A percentile compares a stretch with the other conserved stretches of the same genome.
These are phyloP conservation scores for Myotis vivesi DNA, from an alignment of 2,797 vertebrate species.

Conservation along the genomic window DNA sequence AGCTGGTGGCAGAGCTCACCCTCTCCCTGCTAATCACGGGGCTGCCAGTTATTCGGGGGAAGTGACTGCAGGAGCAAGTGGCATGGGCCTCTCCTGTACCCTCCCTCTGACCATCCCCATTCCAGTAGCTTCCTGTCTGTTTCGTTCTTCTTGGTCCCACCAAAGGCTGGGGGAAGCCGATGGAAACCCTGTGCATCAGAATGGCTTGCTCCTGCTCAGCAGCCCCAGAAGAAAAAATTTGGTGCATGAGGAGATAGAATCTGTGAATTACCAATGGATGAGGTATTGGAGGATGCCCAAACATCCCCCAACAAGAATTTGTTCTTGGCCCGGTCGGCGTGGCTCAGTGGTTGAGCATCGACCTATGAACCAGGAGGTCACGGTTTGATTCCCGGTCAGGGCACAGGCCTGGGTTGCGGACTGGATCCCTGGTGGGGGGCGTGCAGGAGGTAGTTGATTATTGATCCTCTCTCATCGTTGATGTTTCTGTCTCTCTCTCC, in stretches of 20 bases:
- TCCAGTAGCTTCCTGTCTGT: not conserved
- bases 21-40: not conserved
- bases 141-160: not conserved
- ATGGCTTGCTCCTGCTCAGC: not conserved
- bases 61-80: not conserved
- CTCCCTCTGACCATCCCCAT: not conserved
- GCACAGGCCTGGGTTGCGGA: too few relatives aligned
- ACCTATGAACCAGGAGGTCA: too few relatives aligned
- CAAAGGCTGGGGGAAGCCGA: not conserved
- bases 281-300: not conserved
- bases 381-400: too few relatives aligned
- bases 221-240: not conserved
- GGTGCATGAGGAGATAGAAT: not conserved
- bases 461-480: too few relatives aligned
- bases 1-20: not conserved
- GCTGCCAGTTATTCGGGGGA: not conserved
- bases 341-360: too few relatives aligned
- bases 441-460: too few relatives aligned
- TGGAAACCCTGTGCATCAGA: not conserved
- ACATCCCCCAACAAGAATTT: not conserved
- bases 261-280: not conserved
- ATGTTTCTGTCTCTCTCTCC: too few relatives aligned
- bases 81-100: not conserved
- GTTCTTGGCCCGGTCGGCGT: not conserved
- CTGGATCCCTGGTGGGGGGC: too few relatives aligned